Percentiles rank a stretch among this genome's conserved stretches.
Conservation (phyloP, 2,797 vertebrate species). For the Notamacropus eugenii region DNA sequence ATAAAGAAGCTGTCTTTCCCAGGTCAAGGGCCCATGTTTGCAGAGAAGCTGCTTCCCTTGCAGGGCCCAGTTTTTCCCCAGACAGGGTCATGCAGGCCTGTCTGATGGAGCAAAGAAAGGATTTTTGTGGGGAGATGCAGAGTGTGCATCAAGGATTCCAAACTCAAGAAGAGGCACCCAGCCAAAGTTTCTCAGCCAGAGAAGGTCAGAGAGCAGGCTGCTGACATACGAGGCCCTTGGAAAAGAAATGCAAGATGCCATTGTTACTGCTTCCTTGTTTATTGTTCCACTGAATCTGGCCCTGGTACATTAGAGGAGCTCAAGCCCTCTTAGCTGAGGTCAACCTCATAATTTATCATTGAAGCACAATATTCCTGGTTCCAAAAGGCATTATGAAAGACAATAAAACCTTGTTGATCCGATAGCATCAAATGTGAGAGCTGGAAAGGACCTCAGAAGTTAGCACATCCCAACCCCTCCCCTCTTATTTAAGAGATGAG, state of each 20-base stretch:
- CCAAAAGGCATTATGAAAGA: slow-evolving; percentile 47
- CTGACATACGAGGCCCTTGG: slow-evolving; percentile 49
- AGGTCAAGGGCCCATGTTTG: slow-evolving; percentile 63
- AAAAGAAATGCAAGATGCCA: slow-evolving; percentile 56
- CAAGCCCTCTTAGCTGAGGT: slow-evolving; percentile 31
- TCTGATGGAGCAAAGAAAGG: slow-evolving; percentile 16
- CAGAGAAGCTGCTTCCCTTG: not conserved
- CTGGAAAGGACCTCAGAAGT: not conserved
- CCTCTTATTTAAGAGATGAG: not conserved
- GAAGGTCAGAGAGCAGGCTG: slow-evolving; percentile 48
- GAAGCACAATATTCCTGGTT: slow-evolving; percentile 33
- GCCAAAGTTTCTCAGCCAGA: slow-evolving; percentile 42
- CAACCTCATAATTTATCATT: slow-evolving; percentile 45
- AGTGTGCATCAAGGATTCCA: not conserved
- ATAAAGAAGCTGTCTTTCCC: slow-evolving; percentile 58
- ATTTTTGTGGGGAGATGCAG: slow-evolving; percentile 29
- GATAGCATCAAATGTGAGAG: not conserved
- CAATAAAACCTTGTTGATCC: slow-evolving; percentile 32
- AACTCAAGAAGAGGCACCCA: slow-evolving; percentile 16
- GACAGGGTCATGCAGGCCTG: not conserved
- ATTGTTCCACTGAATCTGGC: slow-evolving; percentile 38
- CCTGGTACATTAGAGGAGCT: slow-evolving; percentile 30
- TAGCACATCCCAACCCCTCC: not conserved
- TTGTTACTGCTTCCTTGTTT: slow-evolving; percentile 31
- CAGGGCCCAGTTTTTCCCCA: not conserved